Conservation (phyloP, 2,113 vertebrate species). For the Struthidea cinerea region DNA sequence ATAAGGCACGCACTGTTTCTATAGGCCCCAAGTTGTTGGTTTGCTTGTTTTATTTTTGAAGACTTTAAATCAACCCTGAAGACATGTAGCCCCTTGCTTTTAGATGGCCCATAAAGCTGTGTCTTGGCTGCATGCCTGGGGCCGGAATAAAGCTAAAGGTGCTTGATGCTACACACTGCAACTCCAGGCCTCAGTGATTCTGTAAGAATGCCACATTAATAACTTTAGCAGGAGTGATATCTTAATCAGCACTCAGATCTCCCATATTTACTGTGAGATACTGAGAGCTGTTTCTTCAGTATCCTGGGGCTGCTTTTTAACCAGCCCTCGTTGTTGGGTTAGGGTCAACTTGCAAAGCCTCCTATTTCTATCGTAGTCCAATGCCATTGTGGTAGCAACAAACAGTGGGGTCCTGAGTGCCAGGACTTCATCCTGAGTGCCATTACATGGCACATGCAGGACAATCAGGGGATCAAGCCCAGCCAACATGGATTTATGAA, state of each 20-base stretch:
- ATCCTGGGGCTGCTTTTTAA: neutral
- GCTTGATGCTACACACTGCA: neutral
- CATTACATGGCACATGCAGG: neutral
- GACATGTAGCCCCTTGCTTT: neutral
- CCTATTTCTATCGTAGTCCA: neutral
- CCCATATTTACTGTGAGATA: neutral
- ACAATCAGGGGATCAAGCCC: neutral
- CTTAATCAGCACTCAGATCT: neutral
- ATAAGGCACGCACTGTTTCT: neutral
- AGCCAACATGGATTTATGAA: fast-evolving
- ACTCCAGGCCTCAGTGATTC: neutral
- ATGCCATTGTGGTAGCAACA: neutral
- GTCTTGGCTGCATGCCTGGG: neutral
- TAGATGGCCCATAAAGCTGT: neutral
- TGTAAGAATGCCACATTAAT: neutral
- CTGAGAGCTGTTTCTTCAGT: neutral
- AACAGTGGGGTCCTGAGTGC: neutral
- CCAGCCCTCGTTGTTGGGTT: neutral
- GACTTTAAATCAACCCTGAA: neutral
- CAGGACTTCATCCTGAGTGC: neutral
- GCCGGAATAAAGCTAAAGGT: neutral
- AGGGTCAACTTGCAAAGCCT: neutral
- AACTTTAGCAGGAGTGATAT: neutral
- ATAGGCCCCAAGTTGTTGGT: neutral
- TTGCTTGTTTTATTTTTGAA: neutral